Percentiles rank a stretch among this genome's conserved stretches.
Conservation (phyloP, 1,140 invertebrate species). For the Aphidius ervi region DNA sequence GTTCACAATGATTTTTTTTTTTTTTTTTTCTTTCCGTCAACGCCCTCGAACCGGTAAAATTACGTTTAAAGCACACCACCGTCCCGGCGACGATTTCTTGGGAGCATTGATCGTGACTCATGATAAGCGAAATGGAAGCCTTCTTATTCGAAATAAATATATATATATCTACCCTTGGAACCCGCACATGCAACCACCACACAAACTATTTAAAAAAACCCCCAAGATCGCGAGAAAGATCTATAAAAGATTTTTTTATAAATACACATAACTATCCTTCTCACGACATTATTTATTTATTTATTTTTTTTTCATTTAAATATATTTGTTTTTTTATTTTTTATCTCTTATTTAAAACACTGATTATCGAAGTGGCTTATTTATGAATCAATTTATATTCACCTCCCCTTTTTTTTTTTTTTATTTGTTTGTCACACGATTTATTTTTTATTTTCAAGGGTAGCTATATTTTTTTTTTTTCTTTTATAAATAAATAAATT, state of each 20-base stretch:
- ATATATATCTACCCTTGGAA: neutral
- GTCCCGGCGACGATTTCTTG: conserved; percentile 9
- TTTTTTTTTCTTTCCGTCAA: conserved; percentile 7
- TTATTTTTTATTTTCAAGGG: too few species aligned
- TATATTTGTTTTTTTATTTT: too few species aligned
- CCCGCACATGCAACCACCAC: neutral
- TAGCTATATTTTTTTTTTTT: too few species aligned
- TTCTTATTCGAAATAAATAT: too few species aligned
- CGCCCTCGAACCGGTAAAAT: neutral
- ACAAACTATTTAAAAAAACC: neutral
- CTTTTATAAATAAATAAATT: too few species aligned
- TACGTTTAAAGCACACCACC: neutral
- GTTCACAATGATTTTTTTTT: neutral
- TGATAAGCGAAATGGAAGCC: conserved; percentile 13
- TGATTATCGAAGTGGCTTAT: conserved; percentile 19
- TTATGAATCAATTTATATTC: conserved; percentile 23
- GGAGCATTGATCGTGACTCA: conserved; percentile 8
- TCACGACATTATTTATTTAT: neutral
- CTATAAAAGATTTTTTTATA: too few species aligned
- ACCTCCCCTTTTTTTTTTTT: conserved; percentile 8
- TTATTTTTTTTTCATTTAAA: neutral
- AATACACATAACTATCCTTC: neutral
- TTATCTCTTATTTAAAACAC: conserved; percentile 4
- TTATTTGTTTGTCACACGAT: too few species aligned
- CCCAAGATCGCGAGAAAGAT: conserved; percentile 1